Conservation (phyloP, 2,888 invertebrate species). For the Acanthoscelides obtectus region DNA sequence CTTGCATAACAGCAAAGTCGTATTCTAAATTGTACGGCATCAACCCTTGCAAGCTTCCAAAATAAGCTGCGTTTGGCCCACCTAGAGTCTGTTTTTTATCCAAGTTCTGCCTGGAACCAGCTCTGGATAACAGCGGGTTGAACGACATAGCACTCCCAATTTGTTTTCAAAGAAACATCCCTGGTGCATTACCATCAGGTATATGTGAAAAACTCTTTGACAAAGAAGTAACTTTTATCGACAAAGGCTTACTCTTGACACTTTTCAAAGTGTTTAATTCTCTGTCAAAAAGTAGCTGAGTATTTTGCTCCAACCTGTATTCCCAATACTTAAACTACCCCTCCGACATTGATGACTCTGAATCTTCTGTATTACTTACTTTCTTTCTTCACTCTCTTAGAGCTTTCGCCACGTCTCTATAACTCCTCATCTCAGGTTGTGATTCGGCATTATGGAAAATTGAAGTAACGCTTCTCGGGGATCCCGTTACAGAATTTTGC, state of each 20-base stretch:
- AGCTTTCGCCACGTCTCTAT: too few relatives aligned
- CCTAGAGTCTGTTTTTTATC: slow-evolving; percentile 59
- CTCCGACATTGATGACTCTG: slow-evolving; percentile 63
- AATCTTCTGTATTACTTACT: slow-evolving; percentile 53
- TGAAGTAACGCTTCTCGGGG: too few relatives aligned
- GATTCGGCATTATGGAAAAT: too few relatives aligned
- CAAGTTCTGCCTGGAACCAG: slow-evolving; percentile 56
- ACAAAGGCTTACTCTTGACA: slow-evolving; percentile 52
- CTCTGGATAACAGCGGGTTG: slow-evolving; percentile 58
- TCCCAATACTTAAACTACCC: slow-evolving; percentile 93
- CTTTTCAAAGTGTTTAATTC: slow-evolving; percentile 71
- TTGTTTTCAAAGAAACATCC: slow-evolving; percentile 64
- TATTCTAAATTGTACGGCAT: slow-evolving; percentile 83
- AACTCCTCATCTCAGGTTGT: too few relatives aligned
- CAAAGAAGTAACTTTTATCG: slow-evolving; percentile 53
- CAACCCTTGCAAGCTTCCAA: slow-evolving; percentile 76
- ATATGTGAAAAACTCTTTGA: slow-evolving; percentile 70
- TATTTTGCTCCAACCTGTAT: slow-evolving; percentile 88
- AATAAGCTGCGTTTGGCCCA: slow-evolving; percentile 83
- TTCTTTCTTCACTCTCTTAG: slow-evolving; percentile 55
- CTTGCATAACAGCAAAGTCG: slow-evolving; percentile 79
- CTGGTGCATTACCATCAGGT: slow-evolving; percentile 40
- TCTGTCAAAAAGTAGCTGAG: slow-evolving; percentile 81
- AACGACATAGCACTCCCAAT: slow-evolving; percentile 79
- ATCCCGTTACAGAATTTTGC: too few relatives aligned